Base-by-base conservation (phyloP, 2,797 vertebrate species). In the Anguilla anguilla region DNA sequence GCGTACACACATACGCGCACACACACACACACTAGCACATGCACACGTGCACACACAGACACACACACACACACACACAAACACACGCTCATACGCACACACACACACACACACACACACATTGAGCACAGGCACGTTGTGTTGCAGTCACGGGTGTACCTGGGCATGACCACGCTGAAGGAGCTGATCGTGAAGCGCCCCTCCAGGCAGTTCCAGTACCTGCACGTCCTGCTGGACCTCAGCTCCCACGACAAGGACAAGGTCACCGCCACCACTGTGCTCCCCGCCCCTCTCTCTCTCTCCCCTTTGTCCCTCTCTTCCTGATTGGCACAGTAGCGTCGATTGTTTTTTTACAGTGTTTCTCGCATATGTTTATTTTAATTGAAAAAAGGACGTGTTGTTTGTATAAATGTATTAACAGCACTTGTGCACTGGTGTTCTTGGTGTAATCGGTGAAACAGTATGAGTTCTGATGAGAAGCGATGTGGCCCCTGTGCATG, bases 191-290 rank as follows among this genome's bases (percentile, higher is more conserved):
- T 98, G 90, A 98, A 97, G 89, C 96, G 98, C 0, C 98, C 98
- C 0, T 97, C 97, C 0, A 96, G 97, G 84, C 98, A 99, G 95
- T 98, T 98, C 91, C 98, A 99, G 94, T 99, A 98, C 83, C 96
- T 99, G 49, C 98, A 99, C 0, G 97, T 99, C 0, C 96, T 99
- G 3, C 94, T 99, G 86, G 97, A 99, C 90, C 97, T 99, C 89
- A 99, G 98, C 95, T 99, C 98, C 0, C 97, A 99, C 0, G 98
- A 99, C 79, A 99, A 99, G 90, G 98, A 99, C 91, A 98, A 98
- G 97, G 98, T 98, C 67, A 83, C 0, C 0, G n/a, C 51, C 11
- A 22, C 55, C 3, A 35, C 31, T 22, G 39, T 28, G 31, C 5
- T 46, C 46, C 25, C 55, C 5, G 6, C 31, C 69, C 25, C 25